These are phyloP conservation scores for Chironomus tentans DNA, from an alignment of 2,888 invertebrate genomes.

Conservation along the genomic window DNA sequence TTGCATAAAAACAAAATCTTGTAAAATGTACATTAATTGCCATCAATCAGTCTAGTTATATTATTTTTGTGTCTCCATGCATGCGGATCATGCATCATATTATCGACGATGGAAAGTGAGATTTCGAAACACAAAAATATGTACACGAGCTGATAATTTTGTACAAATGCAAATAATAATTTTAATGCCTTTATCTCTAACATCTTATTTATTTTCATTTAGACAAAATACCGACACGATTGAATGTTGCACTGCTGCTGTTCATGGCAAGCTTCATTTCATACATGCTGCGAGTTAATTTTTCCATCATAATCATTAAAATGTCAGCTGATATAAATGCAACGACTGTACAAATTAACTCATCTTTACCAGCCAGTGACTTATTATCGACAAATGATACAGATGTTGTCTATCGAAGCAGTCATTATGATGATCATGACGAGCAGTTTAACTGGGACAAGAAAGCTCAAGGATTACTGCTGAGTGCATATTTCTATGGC, in stretches of 20 bases:
- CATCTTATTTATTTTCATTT: background rate
- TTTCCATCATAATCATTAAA: slow-evolving; percentile 56
- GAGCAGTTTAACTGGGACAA: slow-evolving; percentile 41
- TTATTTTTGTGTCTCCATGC: background rate
- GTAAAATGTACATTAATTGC: background rate
- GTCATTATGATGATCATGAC: background rate
- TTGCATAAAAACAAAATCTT: background rate
- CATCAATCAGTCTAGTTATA: background rate
- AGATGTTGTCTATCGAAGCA: background rate
- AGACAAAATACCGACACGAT: slow-evolving; percentile 37
- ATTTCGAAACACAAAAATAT: background rate
- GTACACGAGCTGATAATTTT: background rate
- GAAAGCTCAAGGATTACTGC: slow-evolving; percentile 48
- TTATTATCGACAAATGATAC: background rate
- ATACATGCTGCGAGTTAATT: slow-evolving; percentile 58
- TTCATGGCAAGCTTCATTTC: slow-evolving; percentile 56
- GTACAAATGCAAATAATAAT: background rate
- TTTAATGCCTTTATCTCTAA: background rate
- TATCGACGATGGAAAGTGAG: background rate
- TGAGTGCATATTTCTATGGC: slow-evolving; percentile 55
- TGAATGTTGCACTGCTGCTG: slow-evolving; percentile 49
- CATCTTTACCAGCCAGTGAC: background rate
- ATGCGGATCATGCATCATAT: background rate
- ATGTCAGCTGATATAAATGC: slow-evolving; percentile 44
- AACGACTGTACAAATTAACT: slow-evolving; percentile 28